Percentiles rank a stretch among this genome's conserved stretches.
Conservation (phyloP, 64 coral and sea anemone genomes). For the Actinia equina region DNA sequence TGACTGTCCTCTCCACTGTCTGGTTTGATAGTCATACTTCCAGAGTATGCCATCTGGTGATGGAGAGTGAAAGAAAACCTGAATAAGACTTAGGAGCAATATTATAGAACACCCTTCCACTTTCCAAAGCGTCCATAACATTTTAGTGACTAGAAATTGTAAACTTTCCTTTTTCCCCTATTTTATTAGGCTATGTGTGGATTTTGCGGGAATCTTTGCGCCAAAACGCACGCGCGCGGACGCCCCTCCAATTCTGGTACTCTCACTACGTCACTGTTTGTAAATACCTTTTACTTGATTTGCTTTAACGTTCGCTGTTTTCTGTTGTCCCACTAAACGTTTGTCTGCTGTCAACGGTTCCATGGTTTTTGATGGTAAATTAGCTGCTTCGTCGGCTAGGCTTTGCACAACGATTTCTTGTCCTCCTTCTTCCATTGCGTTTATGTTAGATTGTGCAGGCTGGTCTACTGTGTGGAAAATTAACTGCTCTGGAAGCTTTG, state of each 20-base stretch:
- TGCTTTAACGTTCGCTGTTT: neutral
- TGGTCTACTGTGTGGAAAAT: too few species aligned
- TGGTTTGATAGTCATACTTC: slow-evolving; percentile 53
- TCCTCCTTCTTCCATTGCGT: slow-evolving; percentile 8
- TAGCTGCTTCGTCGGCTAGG: slow-evolving; percentile 17
- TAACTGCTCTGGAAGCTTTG: neutral
- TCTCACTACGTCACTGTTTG: too few species aligned
- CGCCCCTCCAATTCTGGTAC: too few species aligned
- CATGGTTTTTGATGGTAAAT: neutral
- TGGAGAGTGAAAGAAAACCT: neutral
- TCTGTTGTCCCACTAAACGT: neutral
- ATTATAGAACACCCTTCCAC: too few species aligned
- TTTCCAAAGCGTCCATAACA: neutral
- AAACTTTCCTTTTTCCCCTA: too few species aligned
- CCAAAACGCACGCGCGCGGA: too few species aligned
- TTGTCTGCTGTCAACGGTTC: neutral
- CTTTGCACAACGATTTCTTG: slow-evolving; percentile 27
- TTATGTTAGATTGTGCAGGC: neutral
- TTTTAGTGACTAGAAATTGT: too few species aligned
- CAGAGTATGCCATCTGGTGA: slow-evolving; percentile 40
- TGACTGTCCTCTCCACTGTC: slow-evolving; percentile 41
- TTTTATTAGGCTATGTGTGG: too few species aligned
- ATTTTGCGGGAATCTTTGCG: too few species aligned
- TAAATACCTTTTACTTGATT: neutral
- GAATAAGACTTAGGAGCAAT: neutral